phyloP scores from a whole-genome alignment of 2,797 vertebrate species.

The Euthynnus affinis region DNA sequence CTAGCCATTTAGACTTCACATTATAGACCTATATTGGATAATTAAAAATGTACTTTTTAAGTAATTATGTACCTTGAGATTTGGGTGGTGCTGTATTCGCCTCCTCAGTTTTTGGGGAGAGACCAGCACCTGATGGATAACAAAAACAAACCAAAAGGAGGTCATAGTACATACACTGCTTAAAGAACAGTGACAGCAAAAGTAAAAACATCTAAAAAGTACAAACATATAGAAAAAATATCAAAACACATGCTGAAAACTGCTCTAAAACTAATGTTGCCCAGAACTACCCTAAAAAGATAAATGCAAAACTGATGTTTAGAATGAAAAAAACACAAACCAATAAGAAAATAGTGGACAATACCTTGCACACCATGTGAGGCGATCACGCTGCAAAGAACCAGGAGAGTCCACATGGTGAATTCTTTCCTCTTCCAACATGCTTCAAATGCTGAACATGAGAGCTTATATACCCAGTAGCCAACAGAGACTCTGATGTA shows the following conservation, averaged over 20 bases:
- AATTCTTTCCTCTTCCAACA: conserved; percentile 24
- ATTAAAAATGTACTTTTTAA: background rate
- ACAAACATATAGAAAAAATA: background rate
- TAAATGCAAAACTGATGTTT: background rate
- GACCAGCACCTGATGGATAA: conserved; percentile 14
- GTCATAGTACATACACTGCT: background rate
- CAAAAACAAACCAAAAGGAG: conserved; percentile 3
- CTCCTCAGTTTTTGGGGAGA: background rate
- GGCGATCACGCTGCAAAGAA: conserved; percentile 60
- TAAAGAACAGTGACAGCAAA: background rate
- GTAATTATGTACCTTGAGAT: background rate
- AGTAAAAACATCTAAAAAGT: background rate
- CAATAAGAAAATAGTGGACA: background rate
- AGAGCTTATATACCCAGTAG: conserved; percentile 63
- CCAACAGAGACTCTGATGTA: background rate
- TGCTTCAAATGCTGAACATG: conserved; percentile 27
- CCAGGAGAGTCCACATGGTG: conserved; percentile 69
- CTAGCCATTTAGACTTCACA: background rate
- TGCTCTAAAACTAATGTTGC: background rate
- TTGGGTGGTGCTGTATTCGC: background rate
- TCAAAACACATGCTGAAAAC: background rate
- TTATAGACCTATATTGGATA: background rate
- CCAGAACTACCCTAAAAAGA: background rate
- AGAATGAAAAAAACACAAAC: background rate
- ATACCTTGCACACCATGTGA: conserved; percentile 64